Evolutionary conservation across 2,113 vertebrate genomes (phyloP), one percentile per base, ranked within the genome.

Genomic region (Dolichallabes microphthalmus): DNA sequence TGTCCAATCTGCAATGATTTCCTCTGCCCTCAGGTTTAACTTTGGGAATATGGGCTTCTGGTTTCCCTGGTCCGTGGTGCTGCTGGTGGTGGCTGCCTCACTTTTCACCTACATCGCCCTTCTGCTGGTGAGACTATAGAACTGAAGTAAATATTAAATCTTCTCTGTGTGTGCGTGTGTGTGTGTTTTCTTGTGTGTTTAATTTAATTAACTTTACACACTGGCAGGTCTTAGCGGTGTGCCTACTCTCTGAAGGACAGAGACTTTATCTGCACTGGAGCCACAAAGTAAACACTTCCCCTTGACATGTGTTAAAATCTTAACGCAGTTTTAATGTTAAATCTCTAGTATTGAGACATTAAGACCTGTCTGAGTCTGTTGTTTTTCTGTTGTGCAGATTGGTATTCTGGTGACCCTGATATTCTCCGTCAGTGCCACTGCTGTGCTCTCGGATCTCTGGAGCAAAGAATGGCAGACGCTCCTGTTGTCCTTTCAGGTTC

Each of bases 211-310:
- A 13, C 12, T 55, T 53, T 94, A 75, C 68, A 88, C 91, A 89
- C 89, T 58, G 79, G 73, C 92, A 98, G 97, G 91, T 98, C 61
- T 84, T 98, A 53, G 96, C 95, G 0, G 85, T 96, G 88, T 97
- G 97, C 88, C 93, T 98, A 90, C 92, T 98, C 1, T 93, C 95
- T 88, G 96, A 97, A 91, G 95, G 96, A 17, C 96, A 97, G 88
- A 93, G 96, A 85, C 90, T 97, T 27, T 93, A 96, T 64, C 92
- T 98, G 15, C 96, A 97, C 92, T 96, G 94, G 93, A 94, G 93
- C 89, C 97, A 98, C 92, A 98, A 98, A 96, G 97, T 98, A 55
- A 80, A 61, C 22, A 50, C 3, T 32, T 79, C 55, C 8, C 19
- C 13, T 39, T 52, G n/a, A 75, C 52, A 57, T 25, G 8, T 55